Evolutionary conservation across 2,113 vertebrate species (phyloP), one percentile per base, ranked within the genome.

Genomic region (Connochaetes taurinus): DNA sequence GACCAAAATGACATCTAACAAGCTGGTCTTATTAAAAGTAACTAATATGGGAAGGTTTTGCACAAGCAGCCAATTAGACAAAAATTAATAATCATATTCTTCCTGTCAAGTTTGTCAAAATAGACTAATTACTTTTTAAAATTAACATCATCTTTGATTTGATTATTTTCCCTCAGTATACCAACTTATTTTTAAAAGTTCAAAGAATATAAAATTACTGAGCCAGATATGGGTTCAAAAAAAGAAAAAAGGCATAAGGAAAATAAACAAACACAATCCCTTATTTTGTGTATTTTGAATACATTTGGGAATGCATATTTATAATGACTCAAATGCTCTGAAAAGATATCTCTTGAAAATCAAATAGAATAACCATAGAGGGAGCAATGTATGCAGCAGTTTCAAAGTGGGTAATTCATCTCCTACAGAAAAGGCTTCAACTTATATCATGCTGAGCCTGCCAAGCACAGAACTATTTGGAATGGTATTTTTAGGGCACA

Each of bases 311-410:
- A 71, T 93, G 45, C 94, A 14, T 87, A 64, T 64, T 96, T 84
- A 82, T 74, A 95, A 90, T 92, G 76, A 96, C 15, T 90, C 62
- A 94, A 97, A 95, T 86, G 50, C 45, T 95, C 58, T 90, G 50
- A 90, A 96, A 96, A 89, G 57, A 71, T 92, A 95, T 91, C 90
- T 95, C 76, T 94, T 96, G 40, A 97, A 97, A 97, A 85, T 97
- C 81, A 95, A 89, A 96, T 94, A 83, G 89, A 96, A 96, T 80
- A 96, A 94, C 52, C 43, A 88, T 47, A 93, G 53, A 97, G 17
- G 14, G 33, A 89, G 78, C 29, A 74, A 82, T 93, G 53, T 23
- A 91, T 91, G 82, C 3, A 9, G 67, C 82, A 91, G 25, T 93
- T 80, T 55, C 21, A 58, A 95, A 94, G 82, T 83, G 85, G 47